A percentile compares a stretch with the other conserved stretches of the same genome.
Evolutionary conservation across 2,888 invertebrate genomes (phyloP).

Genomic region (Thelaira solivaga): DNA sequence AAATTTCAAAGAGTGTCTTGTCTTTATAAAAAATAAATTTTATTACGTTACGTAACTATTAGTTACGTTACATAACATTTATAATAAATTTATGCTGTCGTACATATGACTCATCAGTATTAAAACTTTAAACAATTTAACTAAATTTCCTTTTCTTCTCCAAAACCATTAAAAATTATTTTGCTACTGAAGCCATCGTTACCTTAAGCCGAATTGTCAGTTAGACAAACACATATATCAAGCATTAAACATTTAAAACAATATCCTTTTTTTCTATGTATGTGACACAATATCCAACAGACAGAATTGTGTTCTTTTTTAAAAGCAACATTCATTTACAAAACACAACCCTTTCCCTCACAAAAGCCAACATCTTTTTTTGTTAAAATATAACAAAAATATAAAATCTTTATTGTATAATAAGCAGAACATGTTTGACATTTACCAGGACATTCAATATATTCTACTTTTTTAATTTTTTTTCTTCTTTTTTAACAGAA

Average conservation of each 20-base stretch:
- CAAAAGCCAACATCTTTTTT: background rate
- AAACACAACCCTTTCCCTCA: constrained; percentile 1
- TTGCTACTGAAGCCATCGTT: background rate
- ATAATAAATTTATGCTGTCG: too few relatives aligned
- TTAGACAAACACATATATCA: too few relatives aligned
- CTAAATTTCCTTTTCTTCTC: too few relatives aligned
- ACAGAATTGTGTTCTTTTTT: constrained; percentile 22
- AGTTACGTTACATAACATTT: too few relatives aligned
- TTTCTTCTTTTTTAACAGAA: constrained; percentile 25
- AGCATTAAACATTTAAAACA: constrained; percentile 29
- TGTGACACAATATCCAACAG: constrained; percentile 21
- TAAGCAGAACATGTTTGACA: constrained; percentile 60
- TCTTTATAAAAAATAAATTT: too few relatives aligned
- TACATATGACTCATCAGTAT: too few relatives aligned
- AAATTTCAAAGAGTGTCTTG: too few relatives aligned
- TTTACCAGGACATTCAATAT: constrained; percentile 56
- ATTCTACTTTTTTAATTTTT: constrained; percentile 18
- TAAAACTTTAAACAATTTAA: too few relatives aligned
- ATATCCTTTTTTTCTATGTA: constrained; percentile 24
- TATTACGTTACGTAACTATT: too few relatives aligned
- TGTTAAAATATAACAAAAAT: background rate
- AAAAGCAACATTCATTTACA: background rate
- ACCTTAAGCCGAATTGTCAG: background rate
- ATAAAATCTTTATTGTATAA: constrained; percentile 50
- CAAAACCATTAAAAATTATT: background rate